A percentile compares a stretch with the other conserved stretches of the same genome.
Evolutionary conservation across 2,113 vertebrate species (phyloP).

Genomic region (Brachyhypopomus gauderio): DNA sequence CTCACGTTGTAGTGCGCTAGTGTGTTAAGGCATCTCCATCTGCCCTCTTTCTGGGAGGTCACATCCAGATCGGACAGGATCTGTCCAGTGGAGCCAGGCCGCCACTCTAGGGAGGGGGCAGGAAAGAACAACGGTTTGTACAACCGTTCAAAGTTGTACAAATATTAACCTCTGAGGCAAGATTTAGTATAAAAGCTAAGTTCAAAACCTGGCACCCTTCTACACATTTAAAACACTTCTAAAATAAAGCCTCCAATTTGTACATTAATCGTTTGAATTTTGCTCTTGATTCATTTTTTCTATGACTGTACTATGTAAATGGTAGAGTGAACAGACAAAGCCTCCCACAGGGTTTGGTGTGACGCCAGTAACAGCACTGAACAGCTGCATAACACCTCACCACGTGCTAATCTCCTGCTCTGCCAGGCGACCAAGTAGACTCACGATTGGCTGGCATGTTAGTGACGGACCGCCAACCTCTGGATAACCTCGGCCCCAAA

Average conservation of each 20-base stretch:
- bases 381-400: neutral
- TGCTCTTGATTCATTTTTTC: no score
- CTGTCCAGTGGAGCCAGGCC: conserved; percentile 95
- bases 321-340: neutral
- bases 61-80: conserved; percentile 95
- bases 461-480: neutral
- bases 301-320: no score
- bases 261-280: no score
- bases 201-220: no score
- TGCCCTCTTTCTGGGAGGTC: conserved; percentile 95
- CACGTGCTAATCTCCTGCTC: neutral
- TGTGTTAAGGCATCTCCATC: conserved; percentile 93
- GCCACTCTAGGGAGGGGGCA: conserved; percentile 84
- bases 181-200: neutral
- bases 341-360: neutral
- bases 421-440: neutral
- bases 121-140: no score
- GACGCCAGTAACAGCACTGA: neutral
- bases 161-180: neutral
- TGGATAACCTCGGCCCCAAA: neutral
- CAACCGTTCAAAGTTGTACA: neutral
- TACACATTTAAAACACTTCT: no score
- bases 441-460: neutral
- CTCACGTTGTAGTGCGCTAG: conserved; percentile 97
- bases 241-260: no score